A percentile compares a stretch with the other conserved stretches of the same genome.
Evolutionary conservation across 1,140 invertebrate species (phyloP).

Genomic region (Mesaphorura yosii): DNA sequence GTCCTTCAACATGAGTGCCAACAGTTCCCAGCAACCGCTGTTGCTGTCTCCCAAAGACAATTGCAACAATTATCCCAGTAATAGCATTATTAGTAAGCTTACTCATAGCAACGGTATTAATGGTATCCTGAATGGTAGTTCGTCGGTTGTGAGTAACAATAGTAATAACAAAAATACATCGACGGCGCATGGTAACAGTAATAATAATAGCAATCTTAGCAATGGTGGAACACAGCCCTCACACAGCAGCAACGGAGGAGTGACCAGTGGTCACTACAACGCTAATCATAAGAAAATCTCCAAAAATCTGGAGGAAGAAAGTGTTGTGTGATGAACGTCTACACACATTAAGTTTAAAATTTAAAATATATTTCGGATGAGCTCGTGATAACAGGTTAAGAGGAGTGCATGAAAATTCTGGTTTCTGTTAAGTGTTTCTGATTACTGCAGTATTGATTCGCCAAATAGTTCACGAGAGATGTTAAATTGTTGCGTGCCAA

Average conservation of each 20-base stretch:
- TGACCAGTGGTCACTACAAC: not conserved
- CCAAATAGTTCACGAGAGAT: no score
- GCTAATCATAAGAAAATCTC: slow-evolving; percentile 32
- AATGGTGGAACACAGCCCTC: not conserved
- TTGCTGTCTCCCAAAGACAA: slow-evolving; percentile 20
- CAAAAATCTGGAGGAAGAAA: slow-evolving; percentile 31
- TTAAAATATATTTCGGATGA: no score
- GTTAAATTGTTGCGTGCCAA: no score
- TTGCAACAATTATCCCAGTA: slow-evolving; percentile 7
- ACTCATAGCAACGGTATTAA: not conserved
- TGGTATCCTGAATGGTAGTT: not conserved
- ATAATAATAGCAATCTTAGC: not conserved
- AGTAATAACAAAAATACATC: slow-evolving; percentile 4
- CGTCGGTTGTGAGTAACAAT: slow-evolving; percentile 20
- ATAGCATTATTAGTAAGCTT: not conserved
- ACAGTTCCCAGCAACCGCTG: slow-evolving; percentile 26
- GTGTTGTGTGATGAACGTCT: slow-evolving; percentile 29
- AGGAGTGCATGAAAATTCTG: no score
- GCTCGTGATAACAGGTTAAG: no score
- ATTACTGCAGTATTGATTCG: no score
- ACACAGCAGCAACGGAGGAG: not conserved
- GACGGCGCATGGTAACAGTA: not conserved
- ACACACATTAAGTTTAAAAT: no score
- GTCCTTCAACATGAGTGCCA: slow-evolving; percentile 19
- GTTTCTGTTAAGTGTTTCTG: no score